Evolutionary conservation across 2,113 vertebrate species (phyloP), one percentile per base, ranked within the genome.

Genomic region (Oncorhynchus tshawytscha): DNA sequence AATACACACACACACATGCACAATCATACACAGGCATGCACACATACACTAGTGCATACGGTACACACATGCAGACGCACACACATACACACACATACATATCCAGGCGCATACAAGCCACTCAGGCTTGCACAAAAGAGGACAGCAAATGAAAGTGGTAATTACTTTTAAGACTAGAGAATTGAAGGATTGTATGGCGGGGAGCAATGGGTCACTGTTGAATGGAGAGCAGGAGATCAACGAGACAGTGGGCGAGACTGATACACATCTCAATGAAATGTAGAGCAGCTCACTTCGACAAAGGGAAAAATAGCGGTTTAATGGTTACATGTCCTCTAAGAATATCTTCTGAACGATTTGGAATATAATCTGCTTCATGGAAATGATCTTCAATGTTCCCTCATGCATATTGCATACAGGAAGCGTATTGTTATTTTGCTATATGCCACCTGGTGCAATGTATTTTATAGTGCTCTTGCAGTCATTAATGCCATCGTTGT

Each of bases 121-220:
- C 88, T 88, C 88, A 82, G 83, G 84, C 88, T 81, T 88, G 88
- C 90, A 91, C 89, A 90, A 90, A 89, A 88, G 91, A 87, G 74
- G 85, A 89, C 88, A 89, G 90, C 89, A 91, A 92, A 92, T 92
- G 90, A 92, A 92, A 91, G 91, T 90, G 91, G 91, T 92, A 92
- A 92, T 92, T 92, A 92, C 90, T 90, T 91, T 90, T 90, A 92
- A 91, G 86, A 88, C 81, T 82, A 79, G 90, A 90, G 89, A 91
- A 90, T 89, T 90, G 91, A 91, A 82, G 89, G 90, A 92, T 90
- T 90, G 89, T 89, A 86, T 88, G 85, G 89, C 89, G 86, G 88
- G 84, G 90, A 87, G 90, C 91, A 88, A 82, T 84, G 88, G 91
- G 91, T 90, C 91, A 90, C 82, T 85, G 85, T 84, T 92, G 90